A percentile compares a stretch with the other conserved stretches of the same genome.
phyloP scores from a whole-genome alignment of 2,888 invertebrate genomes.

The Tortricodes alternella region DNA sequence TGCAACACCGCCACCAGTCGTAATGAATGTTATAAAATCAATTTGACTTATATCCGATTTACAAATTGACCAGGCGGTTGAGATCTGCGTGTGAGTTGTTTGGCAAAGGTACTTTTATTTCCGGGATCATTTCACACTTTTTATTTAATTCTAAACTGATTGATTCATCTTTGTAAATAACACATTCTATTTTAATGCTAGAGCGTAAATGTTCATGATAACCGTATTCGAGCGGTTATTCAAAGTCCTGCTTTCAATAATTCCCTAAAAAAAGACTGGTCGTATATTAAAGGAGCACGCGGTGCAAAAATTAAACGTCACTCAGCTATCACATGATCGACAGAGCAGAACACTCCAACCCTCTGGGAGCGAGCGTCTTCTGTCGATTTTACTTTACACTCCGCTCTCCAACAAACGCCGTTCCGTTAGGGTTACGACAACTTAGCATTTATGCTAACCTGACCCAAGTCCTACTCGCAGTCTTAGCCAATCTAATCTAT shows the following conservation, averaged over 20 bases:
- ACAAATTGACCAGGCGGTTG: too few relatives aligned
- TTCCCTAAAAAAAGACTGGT: constrained; percentile 18
- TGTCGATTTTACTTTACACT: constrained; percentile 56
- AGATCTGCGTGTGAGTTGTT: too few relatives aligned
- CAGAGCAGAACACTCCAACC: constrained; percentile 57
- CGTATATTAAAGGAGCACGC: constrained; percentile 30
- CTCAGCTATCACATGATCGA: constrained; percentile 64
- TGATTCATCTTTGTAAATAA: too few relatives aligned
- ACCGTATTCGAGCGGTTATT: background rate
- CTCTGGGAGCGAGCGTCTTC: constrained; percentile 57
- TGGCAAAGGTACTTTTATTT: too few relatives aligned
- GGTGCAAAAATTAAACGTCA: constrained; percentile 71
- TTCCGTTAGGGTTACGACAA: constrained; percentile 37
- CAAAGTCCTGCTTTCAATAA: background rate
- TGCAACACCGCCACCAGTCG: too few relatives aligned
- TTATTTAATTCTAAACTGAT: too few relatives aligned
- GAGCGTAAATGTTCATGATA: background rate
- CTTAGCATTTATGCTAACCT: constrained; percentile 62
- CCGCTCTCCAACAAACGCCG: constrained; percentile 51
- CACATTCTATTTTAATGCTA: too few relatives aligned
- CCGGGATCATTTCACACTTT: too few relatives aligned
- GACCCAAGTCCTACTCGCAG: constrained; percentile 50
- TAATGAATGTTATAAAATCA: too few relatives aligned
- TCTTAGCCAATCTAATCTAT: constrained; percentile 14
- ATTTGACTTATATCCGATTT: too few relatives aligned